These are phyloP conservation scores for Sarcophaga subvicina DNA, from an alignment of 2,888 invertebrate species.

Conservation along the genomic window DNA sequence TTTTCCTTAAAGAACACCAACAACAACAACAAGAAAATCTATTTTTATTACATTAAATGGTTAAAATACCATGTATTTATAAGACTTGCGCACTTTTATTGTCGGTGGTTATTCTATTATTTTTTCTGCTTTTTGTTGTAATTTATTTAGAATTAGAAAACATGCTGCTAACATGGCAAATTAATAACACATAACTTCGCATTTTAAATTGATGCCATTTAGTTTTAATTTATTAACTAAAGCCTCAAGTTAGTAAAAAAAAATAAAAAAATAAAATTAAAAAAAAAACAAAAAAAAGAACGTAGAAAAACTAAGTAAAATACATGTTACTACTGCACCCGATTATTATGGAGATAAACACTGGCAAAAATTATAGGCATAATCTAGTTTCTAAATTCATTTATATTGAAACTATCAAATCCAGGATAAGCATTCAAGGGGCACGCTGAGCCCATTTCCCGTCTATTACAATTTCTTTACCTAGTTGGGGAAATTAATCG, in stretches of 20 bases:
- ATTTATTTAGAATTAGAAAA: slow-evolving; percentile 45
- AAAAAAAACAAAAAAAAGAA: background rate
- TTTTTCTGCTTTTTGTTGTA: slow-evolving; percentile 15
- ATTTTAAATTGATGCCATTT: slow-evolving; percentile 68
- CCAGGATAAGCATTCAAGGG: too few relatives aligned
- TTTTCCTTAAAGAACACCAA: background rate
- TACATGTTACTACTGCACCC: slow-evolving; percentile 56
- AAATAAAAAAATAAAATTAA: background rate
- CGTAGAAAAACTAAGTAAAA: slow-evolving; percentile 20
- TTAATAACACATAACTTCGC: slow-evolving; percentile 59
- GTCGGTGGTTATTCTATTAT: slow-evolving; percentile 14
- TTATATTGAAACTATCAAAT: too few relatives aligned
- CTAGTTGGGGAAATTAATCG: too few relatives aligned
- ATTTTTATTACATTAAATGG: background rate
- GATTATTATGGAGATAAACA: slow-evolving; percentile 53
- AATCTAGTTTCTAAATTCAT: too few relatives aligned
- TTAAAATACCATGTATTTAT: background rate
- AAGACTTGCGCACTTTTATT: slow-evolving; percentile 47
- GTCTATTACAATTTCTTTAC: too few relatives aligned
- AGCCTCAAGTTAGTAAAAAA: slow-evolving; percentile 39
- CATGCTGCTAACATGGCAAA: slow-evolving; percentile 57
- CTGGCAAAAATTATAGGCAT: slow-evolving; percentile 24
- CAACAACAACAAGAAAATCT: too few relatives aligned
- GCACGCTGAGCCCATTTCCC: too few relatives aligned
- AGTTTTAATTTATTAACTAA: slow-evolving; percentile 64